Evolutionary conservation across 2,888 invertebrate species (phyloP), one percentile per base, ranked within the genome.

Genomic region (Hirtodrosophila histrioides): DNA sequence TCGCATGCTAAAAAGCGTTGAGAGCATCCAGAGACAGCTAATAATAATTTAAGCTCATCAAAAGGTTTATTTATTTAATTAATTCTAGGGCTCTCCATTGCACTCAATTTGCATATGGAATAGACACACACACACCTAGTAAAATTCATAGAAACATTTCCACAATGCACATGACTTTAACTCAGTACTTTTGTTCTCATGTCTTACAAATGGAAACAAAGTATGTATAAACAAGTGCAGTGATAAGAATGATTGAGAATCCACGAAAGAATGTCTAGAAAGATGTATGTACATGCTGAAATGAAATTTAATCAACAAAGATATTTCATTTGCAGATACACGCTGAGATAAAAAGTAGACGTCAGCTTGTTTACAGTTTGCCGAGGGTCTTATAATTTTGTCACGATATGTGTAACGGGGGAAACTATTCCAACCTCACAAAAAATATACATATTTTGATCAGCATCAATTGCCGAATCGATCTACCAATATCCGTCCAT

Each of bases 221-320:
- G 37, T 48, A 27, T 74, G 66, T 74, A 70, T 74, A 17, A 70
- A 74, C 75, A 74, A 55, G 55, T 75, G 69, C 10, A 23, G 7
- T 31, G 65, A 74, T 74, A 70, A 66, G 36, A 33, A 24, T 39
- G 31, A 57, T 57, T 31, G 11, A 27, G 31, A 57, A 39, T 17
- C 50, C 31, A 11, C 1, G 33, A 23, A 36, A 58, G 44, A n/a
- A 40, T 11, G 29, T 8, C 33, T 17, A 48, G 45, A 48, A 45
- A 54, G 50, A 58, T n/a, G n/a, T 10, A 4, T 10, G 37, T 36
- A 69, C 51, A 69, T 56, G 46, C 31, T 31, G 4, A 31, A 49
- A 49, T 41, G 54, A 74, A 75, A 65, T 70, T 57, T 44, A 74
- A 75, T 73, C 66, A 74, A 57, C 29, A 23, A n/a, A 51, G 57